Conservation (phyloP, 2,888 invertebrate species). For the Toxonevra muliebris region DNA sequence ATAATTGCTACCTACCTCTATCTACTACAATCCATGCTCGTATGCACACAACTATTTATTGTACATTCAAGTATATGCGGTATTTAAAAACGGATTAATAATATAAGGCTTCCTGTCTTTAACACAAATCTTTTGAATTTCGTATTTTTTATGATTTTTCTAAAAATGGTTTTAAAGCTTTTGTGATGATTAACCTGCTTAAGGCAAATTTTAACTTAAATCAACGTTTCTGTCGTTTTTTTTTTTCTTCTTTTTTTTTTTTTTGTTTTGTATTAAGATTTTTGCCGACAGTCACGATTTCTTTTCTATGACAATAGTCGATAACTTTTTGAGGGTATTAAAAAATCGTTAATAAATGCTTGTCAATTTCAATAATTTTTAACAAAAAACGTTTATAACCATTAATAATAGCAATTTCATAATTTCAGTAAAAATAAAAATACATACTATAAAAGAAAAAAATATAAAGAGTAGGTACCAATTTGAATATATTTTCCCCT, state of each 20-base stretch:
- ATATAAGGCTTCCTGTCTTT: conserved; percentile 56
- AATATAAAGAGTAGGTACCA: background rate
- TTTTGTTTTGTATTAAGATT: background rate
- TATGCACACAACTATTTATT: conserved; percentile 17
- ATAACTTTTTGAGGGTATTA: conserved; percentile 41
- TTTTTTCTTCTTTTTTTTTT: background rate
- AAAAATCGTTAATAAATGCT: conserved; percentile 59
- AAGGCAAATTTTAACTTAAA: background rate
- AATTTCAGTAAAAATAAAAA: conserved; percentile 39
- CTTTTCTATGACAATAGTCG: conserved; percentile 20
- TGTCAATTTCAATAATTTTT: conserved; percentile 50
- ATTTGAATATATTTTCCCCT: conserved; percentile 27
- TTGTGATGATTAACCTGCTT: background rate
- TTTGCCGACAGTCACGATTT: conserved; percentile 30
- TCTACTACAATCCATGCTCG: background rate
- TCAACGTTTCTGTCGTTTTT: background rate
- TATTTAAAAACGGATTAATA: conserved; percentile 54
- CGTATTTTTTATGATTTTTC: conserved; percentile 36
- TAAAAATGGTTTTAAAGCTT: conserved; percentile 4
- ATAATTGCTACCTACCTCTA: conserved; percentile 23
- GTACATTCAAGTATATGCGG: background rate
- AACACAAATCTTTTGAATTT: conserved; percentile 46
- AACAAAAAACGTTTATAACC: conserved; percentile 50
- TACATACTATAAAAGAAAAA: conserved; percentile 8
- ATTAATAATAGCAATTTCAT: conserved; percentile 58